Conservation (phyloP, 2,113 vertebrate genomes). For the Carlito syrichta region DNA sequence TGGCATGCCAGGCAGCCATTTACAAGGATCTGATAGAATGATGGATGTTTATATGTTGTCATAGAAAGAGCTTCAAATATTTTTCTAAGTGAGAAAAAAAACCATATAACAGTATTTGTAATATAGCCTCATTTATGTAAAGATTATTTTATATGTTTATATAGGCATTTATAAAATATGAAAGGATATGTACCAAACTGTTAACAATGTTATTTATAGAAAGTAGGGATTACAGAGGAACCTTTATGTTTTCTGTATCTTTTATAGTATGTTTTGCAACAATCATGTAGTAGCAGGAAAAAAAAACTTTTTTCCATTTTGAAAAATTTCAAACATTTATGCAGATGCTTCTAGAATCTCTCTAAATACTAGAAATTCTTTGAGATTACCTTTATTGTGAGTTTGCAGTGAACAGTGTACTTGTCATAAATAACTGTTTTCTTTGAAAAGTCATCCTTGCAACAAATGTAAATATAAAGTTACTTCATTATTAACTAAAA, state of each 20-base stretch:
- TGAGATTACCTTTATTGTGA: slow-evolving; percentile 8
- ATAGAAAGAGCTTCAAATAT: slow-evolving; percentile 19
- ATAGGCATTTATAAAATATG: background rate
- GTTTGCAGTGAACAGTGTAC: background rate
- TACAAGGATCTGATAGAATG: slow-evolving; percentile 12
- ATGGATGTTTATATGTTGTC: background rate
- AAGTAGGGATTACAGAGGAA: background rate
- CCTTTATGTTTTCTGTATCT: background rate
- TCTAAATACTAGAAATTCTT: slow-evolving; percentile 18
- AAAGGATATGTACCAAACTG: background rate
- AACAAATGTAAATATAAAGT: slow-evolving; percentile 10
- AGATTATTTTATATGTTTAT: background rate
- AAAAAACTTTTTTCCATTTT: slow-evolving; percentile 27
- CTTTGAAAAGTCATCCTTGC: slow-evolving; percentile 27
- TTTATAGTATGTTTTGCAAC: background rate
- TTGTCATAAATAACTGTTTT: slow-evolving; percentile 19
- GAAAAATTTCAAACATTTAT: slow-evolving; percentile 21
- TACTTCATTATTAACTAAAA: slow-evolving; percentile 25
- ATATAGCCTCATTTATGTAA: background rate
- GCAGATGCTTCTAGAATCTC: background rate
- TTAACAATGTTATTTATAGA: background rate
- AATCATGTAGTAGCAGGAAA: background rate
- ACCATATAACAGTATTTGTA: background rate
- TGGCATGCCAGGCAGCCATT: background rate
- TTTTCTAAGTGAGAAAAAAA: background rate